These are phyloP conservation scores for Ectemnius lituratus DNA, from an alignment of 2,888 invertebrate species.

Conservation along the genomic window DNA sequence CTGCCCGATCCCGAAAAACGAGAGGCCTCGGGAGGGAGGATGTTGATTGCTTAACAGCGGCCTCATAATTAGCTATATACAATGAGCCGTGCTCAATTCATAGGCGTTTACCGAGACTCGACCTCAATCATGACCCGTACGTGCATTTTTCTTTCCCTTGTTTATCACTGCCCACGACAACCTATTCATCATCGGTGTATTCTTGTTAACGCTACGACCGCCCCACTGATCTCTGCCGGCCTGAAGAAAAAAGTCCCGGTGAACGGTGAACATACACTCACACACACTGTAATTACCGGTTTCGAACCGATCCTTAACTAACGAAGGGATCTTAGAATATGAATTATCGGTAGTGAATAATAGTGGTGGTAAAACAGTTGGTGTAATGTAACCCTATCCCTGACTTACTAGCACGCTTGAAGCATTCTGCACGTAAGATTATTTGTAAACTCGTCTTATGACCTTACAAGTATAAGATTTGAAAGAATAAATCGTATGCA, in stretches of 20 bases:
- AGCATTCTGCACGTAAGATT: no score
- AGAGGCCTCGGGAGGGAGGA: slow-evolving; percentile 22
- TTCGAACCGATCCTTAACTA: slow-evolving; percentile 20
- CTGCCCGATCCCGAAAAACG: slow-evolving; percentile 33
- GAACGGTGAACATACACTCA: neutral
- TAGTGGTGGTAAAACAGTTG: no score
- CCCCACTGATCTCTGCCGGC: neutral
- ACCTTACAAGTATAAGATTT: no score
- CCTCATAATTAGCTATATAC: slow-evolving; percentile 42
- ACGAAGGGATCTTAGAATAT: slow-evolving; percentile 44
- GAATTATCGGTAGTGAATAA: slow-evolving; percentile 32
- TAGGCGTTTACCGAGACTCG: slow-evolving; percentile 27
- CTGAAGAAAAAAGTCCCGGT: neutral
- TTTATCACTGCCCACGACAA: slow-evolving; percentile 21
- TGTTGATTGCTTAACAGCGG: slow-evolving; percentile 39
- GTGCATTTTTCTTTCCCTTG: slow-evolving; percentile 25
- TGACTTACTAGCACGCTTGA: no score
- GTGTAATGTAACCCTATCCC: no score
- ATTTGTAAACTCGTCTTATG: no score
- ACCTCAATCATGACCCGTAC: slow-evolving; percentile 13
- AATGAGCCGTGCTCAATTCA: slow-evolving; percentile 39
- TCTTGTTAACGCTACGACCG: slow-evolving; percentile 4
- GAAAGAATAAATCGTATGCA: no score
- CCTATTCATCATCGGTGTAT: slow-evolving; percentile 16
- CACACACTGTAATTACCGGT: slow-evolving; percentile 26